Evolutionary conservation across 2,888 invertebrate genomes (phyloP).

Genomic region (Chalcosyrphus nemorum): DNA sequence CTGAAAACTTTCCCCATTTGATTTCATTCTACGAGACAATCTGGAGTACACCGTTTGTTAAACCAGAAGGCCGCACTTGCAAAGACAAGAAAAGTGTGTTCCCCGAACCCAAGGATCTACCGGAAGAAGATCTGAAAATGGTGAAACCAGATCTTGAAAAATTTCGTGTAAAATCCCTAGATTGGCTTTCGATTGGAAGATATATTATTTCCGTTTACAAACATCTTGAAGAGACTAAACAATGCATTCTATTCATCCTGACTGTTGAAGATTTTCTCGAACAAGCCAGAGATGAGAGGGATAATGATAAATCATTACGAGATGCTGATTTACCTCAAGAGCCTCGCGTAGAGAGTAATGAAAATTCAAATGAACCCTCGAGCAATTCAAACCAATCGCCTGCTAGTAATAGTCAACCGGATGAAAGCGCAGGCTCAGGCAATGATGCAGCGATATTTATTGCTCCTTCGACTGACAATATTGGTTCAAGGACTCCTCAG

Average conservation of each 20-base stretch:
- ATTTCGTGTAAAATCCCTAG: slow-evolving; percentile 81
- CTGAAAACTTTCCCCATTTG: slow-evolving; percentile 74
- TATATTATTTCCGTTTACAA: slow-evolving; percentile 86
- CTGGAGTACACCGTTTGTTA: slow-evolving; percentile 72
- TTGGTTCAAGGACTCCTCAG: slow-evolving; percentile 73
- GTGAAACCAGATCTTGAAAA: slow-evolving; percentile 73
- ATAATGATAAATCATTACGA: slow-evolving; percentile 43
- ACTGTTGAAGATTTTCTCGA: slow-evolving; percentile 80
- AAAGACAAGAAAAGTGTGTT: slow-evolving; percentile 74
- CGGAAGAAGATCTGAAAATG: slow-evolving; percentile 49
- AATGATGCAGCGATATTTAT: slow-evolving; percentile 67
- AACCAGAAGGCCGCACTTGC: slow-evolving; percentile 40
- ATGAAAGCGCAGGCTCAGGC: slow-evolving; percentile 40
- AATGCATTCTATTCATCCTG: slow-evolving; percentile 81
- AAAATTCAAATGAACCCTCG: slow-evolving; percentile 69
- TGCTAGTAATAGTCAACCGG: slow-evolving; percentile 50
- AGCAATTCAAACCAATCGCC: slow-evolving; percentile 63
- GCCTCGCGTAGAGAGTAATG: slow-evolving; percentile 72
- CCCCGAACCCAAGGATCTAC: slow-evolving; percentile 65
- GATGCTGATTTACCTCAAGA: slow-evolving; percentile 74
- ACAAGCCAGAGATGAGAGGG: slow-evolving; percentile 79
- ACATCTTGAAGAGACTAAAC: slow-evolving; percentile 83
- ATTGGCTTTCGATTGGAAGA: slow-evolving; percentile 87
- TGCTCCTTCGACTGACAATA: slow-evolving; percentile 72
- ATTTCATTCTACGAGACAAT: slow-evolving; percentile 76